Base-by-base conservation (phyloP, 2,797 vertebrate genomes). In the Scolopax rusticola region DNA sequence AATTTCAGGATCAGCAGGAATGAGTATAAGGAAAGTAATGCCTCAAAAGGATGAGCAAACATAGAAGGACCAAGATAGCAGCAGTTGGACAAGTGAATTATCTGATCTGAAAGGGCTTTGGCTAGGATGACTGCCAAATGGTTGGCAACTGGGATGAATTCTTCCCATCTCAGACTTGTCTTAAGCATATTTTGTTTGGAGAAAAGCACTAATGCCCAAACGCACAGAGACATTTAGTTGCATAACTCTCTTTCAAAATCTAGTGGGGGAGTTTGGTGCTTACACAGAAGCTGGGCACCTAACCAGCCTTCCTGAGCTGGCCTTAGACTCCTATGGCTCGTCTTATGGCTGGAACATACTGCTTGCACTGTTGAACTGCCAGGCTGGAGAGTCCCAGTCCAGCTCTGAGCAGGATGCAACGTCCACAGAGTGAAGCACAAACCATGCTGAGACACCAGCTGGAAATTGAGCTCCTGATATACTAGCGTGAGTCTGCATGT, bases 81-180 rank as follows among this genome's bases (percentile, higher is more conserved):
- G 15, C 40, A 90, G 51, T 8, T 70, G 73, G 36, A 78, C 24
- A 70, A 84, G 41, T 60, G 77, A 96, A 85, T 70, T 75, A 83
- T 47, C 43, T 76, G 63, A 88, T 67, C 50, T 74, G 27, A 95
- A 89, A 93, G 43, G 48, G 40, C 65, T 70, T 94, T 63, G 76
- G 40, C 27, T 71, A 79, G 63, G 70, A 73, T 33, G 41, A 40
- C 43, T 91, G 89, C 87, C 86, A 97, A 94, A 76, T 40, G 79
- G 61, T 68, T 92, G 64, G 61, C 60, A 74, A 87, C 61, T 85
- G 56, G 45, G 54, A 79, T 30, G 38, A 90, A 84, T 69, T 90
- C 30, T 95, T 92, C 60, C 45, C 63, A 40, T 88, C 73, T 68
- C 77, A 85, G 77, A 87, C 69, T 10, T 84, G 48, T n/a, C 48